Base-by-base conservation (phyloP, 2,888 invertebrate species). In the Nasonia oneida region DNA sequence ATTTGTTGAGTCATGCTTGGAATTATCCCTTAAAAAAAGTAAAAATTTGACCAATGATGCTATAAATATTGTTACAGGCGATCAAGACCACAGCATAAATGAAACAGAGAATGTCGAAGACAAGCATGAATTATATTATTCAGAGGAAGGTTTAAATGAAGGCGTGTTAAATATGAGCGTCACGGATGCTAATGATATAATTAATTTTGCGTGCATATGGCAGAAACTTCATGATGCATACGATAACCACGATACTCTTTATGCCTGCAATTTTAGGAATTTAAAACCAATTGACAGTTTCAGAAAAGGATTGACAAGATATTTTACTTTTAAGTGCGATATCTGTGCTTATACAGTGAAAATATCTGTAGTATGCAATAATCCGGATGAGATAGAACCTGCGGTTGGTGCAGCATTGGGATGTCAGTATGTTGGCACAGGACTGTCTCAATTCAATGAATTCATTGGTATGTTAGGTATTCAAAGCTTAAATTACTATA, bases 381-480 rank as follows among this genome's bases (percentile, higher is more conserved):
- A 29, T 3, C 12, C 14, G n/a, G 15, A 39, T 18, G 73, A 73
- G n/a, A 18, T 73, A 1, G 15, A 73, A 33, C 64, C 29, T 23
- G 29, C 3, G 10, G 73, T 42, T 18, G 15, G 18, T 14, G 37
- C 73, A 37, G 42, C 1, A 33, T 18, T 39, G 3, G 42, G 29
- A 73, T 73, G 18, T 73, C 73, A 39, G 5, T 10, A 23, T 39
- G n/a, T 42, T 39, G 42, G 42, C 12, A 39, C 33, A n/a, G 42
- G 75, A 50, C 37, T 75, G 14, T 50, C 50, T 14, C 47, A 75
- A 47, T 50, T 75, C 15, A 47, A 75, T n/a, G 75, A 75, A 75
- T 50, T 29, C 1, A 29, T 29, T 29, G 29, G 29, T 29, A 29
- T 29, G 29, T 29, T 29, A 29, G 29, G 33, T 14, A 29, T 75